Evolutionary conservation across 2,113 vertebrate species (phyloP).

Genomic region (Rhinolophus ferrumequinum): DNA sequence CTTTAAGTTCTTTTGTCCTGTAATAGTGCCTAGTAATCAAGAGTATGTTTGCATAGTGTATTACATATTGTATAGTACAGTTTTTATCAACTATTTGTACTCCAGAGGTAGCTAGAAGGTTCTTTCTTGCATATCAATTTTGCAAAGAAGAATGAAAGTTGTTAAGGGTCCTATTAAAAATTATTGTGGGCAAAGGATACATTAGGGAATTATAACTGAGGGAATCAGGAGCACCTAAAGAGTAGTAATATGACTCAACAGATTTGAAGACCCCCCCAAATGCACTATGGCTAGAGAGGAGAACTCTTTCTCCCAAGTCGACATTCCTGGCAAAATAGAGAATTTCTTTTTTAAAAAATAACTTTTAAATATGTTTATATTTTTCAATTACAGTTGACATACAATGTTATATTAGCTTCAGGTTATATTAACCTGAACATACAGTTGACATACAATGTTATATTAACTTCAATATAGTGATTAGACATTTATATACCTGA

Average conservation of each 20-base stretch:
- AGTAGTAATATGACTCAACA: background rate
- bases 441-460: no score
- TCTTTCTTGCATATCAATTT: background rate
- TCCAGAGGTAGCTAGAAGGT: background rate
- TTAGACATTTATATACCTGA: no score
- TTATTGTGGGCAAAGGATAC: background rate
- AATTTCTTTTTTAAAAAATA: background rate
- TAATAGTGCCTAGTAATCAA: background rate
- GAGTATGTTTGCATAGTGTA: background rate
- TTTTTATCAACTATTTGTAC: background rate
- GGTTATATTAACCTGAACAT: no score
- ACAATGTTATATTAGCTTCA: background rate
- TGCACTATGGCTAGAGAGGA: background rate
- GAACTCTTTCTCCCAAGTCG: background rate
- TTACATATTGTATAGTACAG: background rate
- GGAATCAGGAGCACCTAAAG: background rate
- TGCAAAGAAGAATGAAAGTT: background rate
- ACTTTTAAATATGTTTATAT: background rate
- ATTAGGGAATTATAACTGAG: background rate
- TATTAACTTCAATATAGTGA: background rate
- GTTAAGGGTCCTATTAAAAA: background rate
- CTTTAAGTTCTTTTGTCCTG: background rate
- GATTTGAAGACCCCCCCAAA: background rate
- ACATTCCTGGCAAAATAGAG: background rate
- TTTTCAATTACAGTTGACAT: background rate